Conservation (phyloP, 2,113 vertebrate species). For the Xenopus borealis region DNA sequence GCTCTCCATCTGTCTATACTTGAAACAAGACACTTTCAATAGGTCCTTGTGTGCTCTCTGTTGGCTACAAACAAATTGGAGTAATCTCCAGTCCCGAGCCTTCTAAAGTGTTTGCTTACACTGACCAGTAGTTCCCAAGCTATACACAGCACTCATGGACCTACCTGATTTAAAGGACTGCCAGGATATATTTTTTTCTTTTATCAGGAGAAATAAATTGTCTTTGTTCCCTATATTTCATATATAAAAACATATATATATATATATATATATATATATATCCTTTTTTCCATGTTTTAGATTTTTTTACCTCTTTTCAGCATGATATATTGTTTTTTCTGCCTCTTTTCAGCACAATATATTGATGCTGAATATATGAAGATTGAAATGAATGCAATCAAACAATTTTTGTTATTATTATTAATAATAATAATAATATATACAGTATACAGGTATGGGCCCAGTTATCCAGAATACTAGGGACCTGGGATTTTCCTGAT, state of each 20-base stretch:
- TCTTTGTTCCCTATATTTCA: neutral
- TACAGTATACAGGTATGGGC: too few relatives aligned
- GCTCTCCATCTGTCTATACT: constrained; percentile 58
- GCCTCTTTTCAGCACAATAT: too few relatives aligned
- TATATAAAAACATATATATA: too few relatives aligned
- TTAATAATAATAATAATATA: too few relatives aligned
- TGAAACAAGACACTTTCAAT: constrained; percentile 61
- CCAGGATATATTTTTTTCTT: constrained; percentile 22
- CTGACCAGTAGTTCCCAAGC: constrained; percentile 34
- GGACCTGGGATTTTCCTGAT: too few relatives aligned
- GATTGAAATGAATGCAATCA: too few relatives aligned
- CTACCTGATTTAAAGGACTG: constrained; percentile 34
- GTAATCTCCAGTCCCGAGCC: constrained; percentile 48
- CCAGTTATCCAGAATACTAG: too few relatives aligned
- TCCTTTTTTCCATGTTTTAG: too few relatives aligned
- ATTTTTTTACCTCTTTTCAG: too few relatives aligned
- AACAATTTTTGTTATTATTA: too few relatives aligned
- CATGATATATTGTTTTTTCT: neutral
- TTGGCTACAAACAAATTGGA: constrained; percentile 60
- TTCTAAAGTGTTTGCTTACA: constrained; percentile 33
- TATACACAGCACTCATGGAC: constrained; percentile 48
- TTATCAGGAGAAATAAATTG: constrained; percentile 14
- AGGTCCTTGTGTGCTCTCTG: constrained; percentile 63
- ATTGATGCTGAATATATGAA: too few relatives aligned
- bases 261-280: too few relatives aligned